Percentiles rank a stretch among this genome's conserved stretches.
Conservation (phyloP, 2,113 vertebrate genomes). For the Pterocles orientalis region DNA sequence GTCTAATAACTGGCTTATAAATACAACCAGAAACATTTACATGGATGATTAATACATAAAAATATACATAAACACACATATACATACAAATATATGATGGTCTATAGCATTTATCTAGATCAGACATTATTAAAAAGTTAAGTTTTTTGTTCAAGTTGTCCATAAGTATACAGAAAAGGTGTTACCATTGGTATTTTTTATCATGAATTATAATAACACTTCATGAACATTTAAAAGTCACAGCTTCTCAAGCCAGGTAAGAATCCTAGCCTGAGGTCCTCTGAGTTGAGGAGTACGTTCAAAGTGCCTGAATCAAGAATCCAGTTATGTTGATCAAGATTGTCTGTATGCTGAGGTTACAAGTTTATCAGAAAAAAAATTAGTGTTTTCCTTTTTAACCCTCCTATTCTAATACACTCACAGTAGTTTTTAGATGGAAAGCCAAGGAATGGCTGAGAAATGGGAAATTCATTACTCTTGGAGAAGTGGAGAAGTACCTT, state of each 20-base stretch:
- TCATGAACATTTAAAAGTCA: background rate
- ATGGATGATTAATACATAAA: background rate
- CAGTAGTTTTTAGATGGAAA: background rate
- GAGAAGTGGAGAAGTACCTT: background rate
- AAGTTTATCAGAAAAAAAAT: background rate
- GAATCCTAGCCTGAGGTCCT: background rate
- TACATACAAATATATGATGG: background rate
- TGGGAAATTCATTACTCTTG: background rate
- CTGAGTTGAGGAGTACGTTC: background rate
- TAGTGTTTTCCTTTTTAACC: background rate
- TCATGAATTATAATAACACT: background rate
- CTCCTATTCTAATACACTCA: background rate
- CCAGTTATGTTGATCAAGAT: background rate
- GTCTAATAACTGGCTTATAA: background rate
- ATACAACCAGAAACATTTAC: background rate
- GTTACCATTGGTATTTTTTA: background rate
- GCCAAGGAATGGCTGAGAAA: background rate
- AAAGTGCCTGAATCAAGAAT: background rate
- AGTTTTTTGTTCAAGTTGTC: background rate
- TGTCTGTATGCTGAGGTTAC: background rate
- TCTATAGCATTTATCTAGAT: background rate
- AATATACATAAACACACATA: fast-evolving
- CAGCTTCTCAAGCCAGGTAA: background rate
- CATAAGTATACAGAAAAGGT: background rate
- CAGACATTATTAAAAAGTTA: background rate